A percentile compares a stretch with the other conserved stretches of the same genome.
Evolutionary conservation across 2,888 invertebrate genomes (phyloP).

Genomic region (Eubasilissa splendida): DNA sequence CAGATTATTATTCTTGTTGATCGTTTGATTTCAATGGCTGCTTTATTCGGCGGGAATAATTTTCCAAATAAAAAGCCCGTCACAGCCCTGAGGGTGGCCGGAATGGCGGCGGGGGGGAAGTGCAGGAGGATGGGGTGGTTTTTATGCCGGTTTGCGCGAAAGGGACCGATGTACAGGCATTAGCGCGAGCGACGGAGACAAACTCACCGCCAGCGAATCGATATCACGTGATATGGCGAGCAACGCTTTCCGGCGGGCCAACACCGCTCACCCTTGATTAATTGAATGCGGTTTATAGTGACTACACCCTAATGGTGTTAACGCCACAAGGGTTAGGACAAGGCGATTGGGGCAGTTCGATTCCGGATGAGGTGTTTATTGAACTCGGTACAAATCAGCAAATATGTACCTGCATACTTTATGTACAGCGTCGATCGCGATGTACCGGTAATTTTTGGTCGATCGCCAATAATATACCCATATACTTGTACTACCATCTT

Average conservation of each 20-base stretch:
- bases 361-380: slow-evolving; percentile 1
- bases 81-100: slow-evolving; percentile 9
- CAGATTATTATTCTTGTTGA: too few species aligned
- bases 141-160: slow-evolving; percentile 21
- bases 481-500: too few species aligned
- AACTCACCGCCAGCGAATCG: slow-evolving; percentile 29
- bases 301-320: slow-evolving; percentile 37
- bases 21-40: too few species aligned
- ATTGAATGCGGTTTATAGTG: slow-evolving; percentile 48
- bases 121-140: slow-evolving; percentile 5
- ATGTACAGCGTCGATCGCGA: too few species aligned
- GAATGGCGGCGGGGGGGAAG: not conserved
- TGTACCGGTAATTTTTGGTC: too few species aligned
- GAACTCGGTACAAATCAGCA: not conserved
- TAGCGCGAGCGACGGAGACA: not conserved
- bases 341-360: slow-evolving; percentile 20
- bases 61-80: slow-evolving; percentile 10
- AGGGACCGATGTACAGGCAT: slow-evolving; percentile 2
- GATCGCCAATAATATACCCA: too few species aligned
- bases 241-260: slow-evolving; percentile 37
- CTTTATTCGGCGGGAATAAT: not conserved
- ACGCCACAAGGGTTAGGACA: slow-evolving; percentile 19
- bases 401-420: too few species aligned
- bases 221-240: slow-evolving; percentile 41
- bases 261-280: slow-evolving; percentile 36